phyloP scores from a whole-genome alignment of 2,797 vertebrate genomes.

The Vultur gryphus region DNA sequence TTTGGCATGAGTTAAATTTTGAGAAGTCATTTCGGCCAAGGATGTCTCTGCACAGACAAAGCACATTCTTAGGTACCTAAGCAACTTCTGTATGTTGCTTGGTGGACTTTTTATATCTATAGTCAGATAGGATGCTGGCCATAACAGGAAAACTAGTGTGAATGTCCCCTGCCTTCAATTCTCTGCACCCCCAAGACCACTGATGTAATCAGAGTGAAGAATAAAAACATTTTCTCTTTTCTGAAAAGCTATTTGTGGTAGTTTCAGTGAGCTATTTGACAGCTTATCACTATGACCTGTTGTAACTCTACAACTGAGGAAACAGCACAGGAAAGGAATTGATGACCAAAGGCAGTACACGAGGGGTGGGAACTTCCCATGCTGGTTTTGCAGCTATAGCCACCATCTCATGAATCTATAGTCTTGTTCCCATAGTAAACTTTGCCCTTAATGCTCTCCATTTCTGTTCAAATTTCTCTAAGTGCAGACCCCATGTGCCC shows the following conservation, averaged over 20 bases:
- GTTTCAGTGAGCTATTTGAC: background rate
- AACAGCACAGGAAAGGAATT: background rate
- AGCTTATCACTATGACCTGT: background rate
- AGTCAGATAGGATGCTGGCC: background rate
- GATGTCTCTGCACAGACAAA: background rate
- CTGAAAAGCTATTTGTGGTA: background rate
- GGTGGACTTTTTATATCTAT: background rate
- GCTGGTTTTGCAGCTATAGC: background rate
- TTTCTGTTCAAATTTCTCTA: background rate
- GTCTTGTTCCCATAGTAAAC: background rate
- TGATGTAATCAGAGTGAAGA: background rate
- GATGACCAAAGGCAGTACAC: background rate
- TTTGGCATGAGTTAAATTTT: background rate
- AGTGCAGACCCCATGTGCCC: background rate
- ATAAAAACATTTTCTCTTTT: background rate
- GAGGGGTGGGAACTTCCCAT: background rate
- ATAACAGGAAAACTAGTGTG: background rate
- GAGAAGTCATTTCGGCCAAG: background rate
- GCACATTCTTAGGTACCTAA: background rate
- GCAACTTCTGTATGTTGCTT: background rate
- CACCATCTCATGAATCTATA: background rate
- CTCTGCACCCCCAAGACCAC: background rate
- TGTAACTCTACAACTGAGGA: background rate
- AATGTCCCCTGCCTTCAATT: background rate
- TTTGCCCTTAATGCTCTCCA: background rate